These are phyloP conservation scores for Tetramorium parvispinum DNA, from an alignment of 1,140 invertebrate genomes.

Conservation along the genomic window DNA sequence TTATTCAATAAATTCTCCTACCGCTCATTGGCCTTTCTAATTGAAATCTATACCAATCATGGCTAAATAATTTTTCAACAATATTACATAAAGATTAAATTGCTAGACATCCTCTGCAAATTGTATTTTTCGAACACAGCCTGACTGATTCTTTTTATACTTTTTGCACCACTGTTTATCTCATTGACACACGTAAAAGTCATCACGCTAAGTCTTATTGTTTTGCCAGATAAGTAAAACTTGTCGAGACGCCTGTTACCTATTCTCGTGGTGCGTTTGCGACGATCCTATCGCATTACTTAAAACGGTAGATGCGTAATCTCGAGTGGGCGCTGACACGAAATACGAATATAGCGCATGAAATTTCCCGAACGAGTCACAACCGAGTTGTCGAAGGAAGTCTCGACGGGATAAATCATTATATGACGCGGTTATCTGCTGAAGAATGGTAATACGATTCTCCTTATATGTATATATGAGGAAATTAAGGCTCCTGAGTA, in stretches of 20 bases:
- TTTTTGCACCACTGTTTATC: background rate
- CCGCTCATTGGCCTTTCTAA: background rate
- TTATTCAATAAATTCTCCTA: background rate
- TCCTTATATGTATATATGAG: background rate
- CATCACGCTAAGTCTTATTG: background rate
- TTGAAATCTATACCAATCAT: background rate
- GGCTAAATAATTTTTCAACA: background rate
- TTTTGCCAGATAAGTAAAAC: slow-evolving; percentile 1
- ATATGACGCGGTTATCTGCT: background rate
- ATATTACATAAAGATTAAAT: slow-evolving; percentile 3
- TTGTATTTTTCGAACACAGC: background rate
- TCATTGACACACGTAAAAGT: background rate
- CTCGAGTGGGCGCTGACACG: slow-evolving; percentile 43
- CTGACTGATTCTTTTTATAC: background rate
- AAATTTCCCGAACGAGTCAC: slow-evolving; percentile 25
- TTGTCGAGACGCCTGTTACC: background rate
- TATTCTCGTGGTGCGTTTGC: background rate
- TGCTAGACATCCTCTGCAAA: background rate
- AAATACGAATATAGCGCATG: slow-evolving; percentile 31
- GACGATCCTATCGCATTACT: slow-evolving; percentile 33
- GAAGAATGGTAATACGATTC: background rate
- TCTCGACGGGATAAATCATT: background rate
- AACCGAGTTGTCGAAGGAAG: background rate
- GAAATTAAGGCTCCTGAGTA: too few species aligned
- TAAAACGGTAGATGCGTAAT: slow-evolving; percentile 60